These are phyloP conservation scores for Tetragnatha montana DNA, from an alignment of 2,888 invertebrate species.

Conservation along the genomic window DNA sequence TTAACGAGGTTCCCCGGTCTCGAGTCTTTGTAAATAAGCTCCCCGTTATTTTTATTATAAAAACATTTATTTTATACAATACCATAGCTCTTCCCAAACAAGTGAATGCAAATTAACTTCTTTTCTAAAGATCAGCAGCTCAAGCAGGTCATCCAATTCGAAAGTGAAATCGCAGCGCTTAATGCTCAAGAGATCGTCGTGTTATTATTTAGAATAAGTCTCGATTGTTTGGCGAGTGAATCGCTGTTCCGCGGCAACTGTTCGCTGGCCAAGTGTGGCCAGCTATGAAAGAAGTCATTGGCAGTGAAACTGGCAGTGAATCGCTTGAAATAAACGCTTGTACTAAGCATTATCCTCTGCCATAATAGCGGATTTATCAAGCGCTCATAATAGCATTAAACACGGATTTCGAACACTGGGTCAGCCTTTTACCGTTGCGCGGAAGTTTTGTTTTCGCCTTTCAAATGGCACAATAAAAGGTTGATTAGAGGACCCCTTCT, in stretches of 20 bases:
- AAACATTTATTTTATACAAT: neutral
- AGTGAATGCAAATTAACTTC: neutral
- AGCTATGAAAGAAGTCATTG: constrained; percentile 33
- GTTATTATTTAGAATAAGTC: neutral
- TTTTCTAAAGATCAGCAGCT: neutral
- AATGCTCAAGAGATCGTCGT: neutral
- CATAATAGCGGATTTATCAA: constrained; percentile 49
- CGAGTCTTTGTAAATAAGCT: too few species aligned
- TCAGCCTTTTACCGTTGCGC: constrained; percentile 19
- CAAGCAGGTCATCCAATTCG: neutral
- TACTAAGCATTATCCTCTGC: constrained; percentile 30
- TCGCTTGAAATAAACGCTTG: constrained; percentile 38
- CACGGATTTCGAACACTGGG: constrained; percentile 42
- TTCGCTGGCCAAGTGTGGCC: constrained; percentile 22
- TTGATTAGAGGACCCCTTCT: constrained; percentile 1
- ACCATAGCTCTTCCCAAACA: neutral
- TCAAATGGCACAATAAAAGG: constrained; percentile 14
- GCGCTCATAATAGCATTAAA: constrained; percentile 41
- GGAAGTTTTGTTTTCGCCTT: constrained; percentile 24
- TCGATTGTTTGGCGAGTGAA: constrained; percentile 20
- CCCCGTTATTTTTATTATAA: too few species aligned
- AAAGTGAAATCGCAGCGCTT: neutral
- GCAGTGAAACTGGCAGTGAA: constrained; percentile 15
- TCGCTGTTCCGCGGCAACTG: constrained; percentile 39
- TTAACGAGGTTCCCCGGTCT: too few species aligned